phyloP scores from a whole-genome alignment of 2,888 invertebrate genomes.

The Athrips mouffetella region DNA sequence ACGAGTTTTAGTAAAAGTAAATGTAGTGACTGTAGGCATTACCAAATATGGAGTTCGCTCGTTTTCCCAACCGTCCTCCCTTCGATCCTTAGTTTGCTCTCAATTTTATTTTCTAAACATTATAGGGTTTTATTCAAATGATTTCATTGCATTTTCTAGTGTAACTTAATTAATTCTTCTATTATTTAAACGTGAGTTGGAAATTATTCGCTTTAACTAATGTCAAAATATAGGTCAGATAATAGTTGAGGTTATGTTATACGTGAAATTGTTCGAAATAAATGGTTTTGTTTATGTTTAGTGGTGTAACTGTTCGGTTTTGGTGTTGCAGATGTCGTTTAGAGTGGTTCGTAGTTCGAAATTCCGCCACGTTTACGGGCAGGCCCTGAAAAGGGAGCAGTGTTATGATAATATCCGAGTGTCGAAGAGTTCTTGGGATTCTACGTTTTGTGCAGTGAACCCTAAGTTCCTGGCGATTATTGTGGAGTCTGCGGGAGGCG shows the following conservation, averaged over 20 bases:
- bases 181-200: constrained; percentile 66
- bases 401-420: constrained; percentile 98
- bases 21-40: constrained; percentile 77
- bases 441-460: constrained; percentile 98
- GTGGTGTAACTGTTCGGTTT: constrained; percentile 53
- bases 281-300: constrained; percentile 54
- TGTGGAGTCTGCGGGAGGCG: constrained; percentile 97
- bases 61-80: constrained; percentile 80
- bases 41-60: constrained; percentile 84
- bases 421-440: constrained; percentile 98
- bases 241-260: constrained; percentile 72
- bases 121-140: constrained; percentile 68
- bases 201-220: constrained; percentile 43
- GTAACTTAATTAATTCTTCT: constrained; percentile 59
- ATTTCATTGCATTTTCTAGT: constrained; percentile 68
- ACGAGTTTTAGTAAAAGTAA: constrained; percentile 48
- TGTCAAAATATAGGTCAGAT: constrained; percentile 75
- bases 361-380: constrained; percentile 97
- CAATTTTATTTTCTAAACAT: constrained; percentile 67
- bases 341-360: constrained; percentile 98
- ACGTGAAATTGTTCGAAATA: constrained; percentile 51
- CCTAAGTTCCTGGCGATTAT: constrained; percentile 98
- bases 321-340: constrained; percentile 90
- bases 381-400: constrained; percentile 94
- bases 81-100: constrained; percentile 76